phyloP scores from a whole-genome alignment of 2,797 vertebrate genomes.

The Sebastiscus tertius region DNA sequence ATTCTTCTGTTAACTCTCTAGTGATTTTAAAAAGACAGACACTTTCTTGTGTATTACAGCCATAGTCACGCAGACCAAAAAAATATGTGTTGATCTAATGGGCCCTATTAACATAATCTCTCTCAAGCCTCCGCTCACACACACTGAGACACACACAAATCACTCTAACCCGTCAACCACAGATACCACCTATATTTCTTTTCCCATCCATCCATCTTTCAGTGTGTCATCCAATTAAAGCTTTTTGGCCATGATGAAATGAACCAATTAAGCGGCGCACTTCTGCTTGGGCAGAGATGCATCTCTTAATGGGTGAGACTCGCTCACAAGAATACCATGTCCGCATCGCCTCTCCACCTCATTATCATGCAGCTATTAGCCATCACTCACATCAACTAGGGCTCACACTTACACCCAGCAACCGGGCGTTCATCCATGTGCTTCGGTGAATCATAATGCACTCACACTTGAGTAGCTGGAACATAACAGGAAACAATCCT shows the following conservation, averaged over 20 bases:
- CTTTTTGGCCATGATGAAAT: slow-evolving; percentile 71
- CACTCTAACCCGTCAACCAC: neutral
- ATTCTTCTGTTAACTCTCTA: neutral
- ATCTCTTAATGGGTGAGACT: slow-evolving; percentile 65
- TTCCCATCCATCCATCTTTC: slow-evolving; percentile 58
- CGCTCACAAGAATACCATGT: slow-evolving; percentile 55
- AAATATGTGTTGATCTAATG: slow-evolving; percentile 40
- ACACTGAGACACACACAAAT: slow-evolving; percentile 2
- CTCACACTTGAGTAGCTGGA: slow-evolving; percentile 50
- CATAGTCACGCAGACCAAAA: neutral
- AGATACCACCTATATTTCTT: slow-evolving; percentile 26
- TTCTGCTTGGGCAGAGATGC: slow-evolving; percentile 70
- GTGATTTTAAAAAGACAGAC: slow-evolving; percentile 26
- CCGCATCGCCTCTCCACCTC: slow-evolving; percentile 58
- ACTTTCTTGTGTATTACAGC: neutral
- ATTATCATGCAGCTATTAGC: slow-evolving; percentile 69
- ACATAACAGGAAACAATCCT: slow-evolving; percentile 31
- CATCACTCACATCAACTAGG: slow-evolving; percentile 63
- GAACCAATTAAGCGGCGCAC: slow-evolving; percentile 71
- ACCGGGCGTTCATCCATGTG: slow-evolving; percentile 52
- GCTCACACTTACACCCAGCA: slow-evolving; percentile 46
- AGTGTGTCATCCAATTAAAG: slow-evolving; percentile 72
- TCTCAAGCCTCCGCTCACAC: slow-evolving; percentile 2
- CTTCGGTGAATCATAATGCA: slow-evolving; percentile 63
- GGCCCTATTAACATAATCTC: slow-evolving; percentile 42